Evolutionary conservation across 2,888 invertebrate species (phyloP).

Genomic region (Diaphora mendica): DNA sequence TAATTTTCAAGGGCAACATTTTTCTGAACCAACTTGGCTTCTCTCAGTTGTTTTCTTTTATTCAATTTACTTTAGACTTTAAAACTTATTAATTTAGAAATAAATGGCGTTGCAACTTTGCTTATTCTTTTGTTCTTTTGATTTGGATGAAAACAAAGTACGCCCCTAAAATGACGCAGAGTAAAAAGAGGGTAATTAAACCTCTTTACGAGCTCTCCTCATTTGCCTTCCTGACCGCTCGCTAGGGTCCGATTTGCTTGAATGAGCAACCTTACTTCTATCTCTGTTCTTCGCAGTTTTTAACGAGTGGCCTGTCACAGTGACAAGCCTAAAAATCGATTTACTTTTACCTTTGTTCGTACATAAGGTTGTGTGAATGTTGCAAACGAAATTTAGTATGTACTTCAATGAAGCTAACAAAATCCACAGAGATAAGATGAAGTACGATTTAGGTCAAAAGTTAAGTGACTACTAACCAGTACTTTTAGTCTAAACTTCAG

Average conservation of each 20-base stretch:
- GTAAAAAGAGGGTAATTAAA: conserved; percentile 67
- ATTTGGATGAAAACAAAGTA: conserved; percentile 53
- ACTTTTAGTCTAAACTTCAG: too few species aligned
- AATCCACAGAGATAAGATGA: too few species aligned
- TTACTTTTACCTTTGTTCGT: neutral
- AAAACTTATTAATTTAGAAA: conserved; percentile 25
- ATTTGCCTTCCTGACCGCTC: conserved; percentile 59
- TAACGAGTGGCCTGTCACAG: neutral
- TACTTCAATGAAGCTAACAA: too few species aligned
- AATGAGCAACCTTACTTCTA: conserved; percentile 57
- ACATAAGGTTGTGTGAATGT: neutral
- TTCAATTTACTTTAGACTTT: conserved; percentile 9
- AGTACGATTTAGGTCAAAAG: too few species aligned
- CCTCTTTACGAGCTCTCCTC: conserved; percentile 65
- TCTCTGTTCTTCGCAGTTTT: conserved; percentile 27
- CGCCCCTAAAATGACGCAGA: conserved; percentile 60
- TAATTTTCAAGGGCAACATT: too few species aligned
- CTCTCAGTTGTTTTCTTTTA: neutral
- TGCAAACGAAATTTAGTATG: neutral
- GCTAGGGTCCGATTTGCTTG: conserved; percentile 55
- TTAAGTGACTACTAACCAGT: too few species aligned
- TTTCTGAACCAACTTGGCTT: neutral
- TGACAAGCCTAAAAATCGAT: neutral
- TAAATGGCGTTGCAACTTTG: conserved; percentile 29
- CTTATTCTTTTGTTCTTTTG: conserved; percentile 40